A percentile compares a stretch with the other conserved stretches of the same genome.
These are phyloP conservation scores for Acanthococcus lagerstroemiae DNA, from an alignment of 2,888 invertebrate species.

Conservation along the genomic window DNA sequence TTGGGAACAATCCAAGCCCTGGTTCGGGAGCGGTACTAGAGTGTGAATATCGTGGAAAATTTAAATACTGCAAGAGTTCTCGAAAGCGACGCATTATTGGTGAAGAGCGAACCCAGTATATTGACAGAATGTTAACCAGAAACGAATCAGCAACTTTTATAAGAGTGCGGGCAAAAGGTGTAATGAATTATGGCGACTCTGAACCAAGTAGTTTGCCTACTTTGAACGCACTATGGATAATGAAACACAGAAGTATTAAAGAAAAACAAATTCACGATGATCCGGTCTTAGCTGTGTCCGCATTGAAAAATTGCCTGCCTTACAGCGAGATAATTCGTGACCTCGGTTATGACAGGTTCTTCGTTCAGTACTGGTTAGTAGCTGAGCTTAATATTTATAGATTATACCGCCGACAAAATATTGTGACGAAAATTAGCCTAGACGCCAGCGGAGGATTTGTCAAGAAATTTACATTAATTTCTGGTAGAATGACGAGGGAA, in stretches of 20 bases:
- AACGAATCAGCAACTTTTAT: slow-evolving; percentile 16
- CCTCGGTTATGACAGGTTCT: slow-evolving; percentile 29
- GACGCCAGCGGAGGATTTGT: slow-evolving; percentile 32
- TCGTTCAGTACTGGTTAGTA: slow-evolving; percentile 31
- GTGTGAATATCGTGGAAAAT: no score
- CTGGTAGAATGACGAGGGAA: neutral
- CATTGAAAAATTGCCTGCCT: slow-evolving; percentile 21
- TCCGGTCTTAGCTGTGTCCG: slow-evolving; percentile 19
- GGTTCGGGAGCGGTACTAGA: no score
- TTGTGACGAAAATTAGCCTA: slow-evolving; percentile 4
- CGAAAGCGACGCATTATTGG: no score
- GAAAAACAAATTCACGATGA: no score
- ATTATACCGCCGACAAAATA: slow-evolving; percentile 18
- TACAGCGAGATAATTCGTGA: slow-evolving; percentile 22
- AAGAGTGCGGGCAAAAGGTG: slow-evolving; percentile 15
- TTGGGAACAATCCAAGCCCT: no score
- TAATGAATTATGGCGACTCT: slow-evolving; percentile 30
- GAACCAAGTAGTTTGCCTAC: slow-evolving; percentile 28
- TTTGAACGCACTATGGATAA: slow-evolving; percentile 19
- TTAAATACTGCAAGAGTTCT: no score
- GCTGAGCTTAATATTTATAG: slow-evolving; percentile 26
- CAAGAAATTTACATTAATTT: slow-evolving; percentile 9
- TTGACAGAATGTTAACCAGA: no score
- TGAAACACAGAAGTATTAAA: neutral
- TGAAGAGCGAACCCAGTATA: no score